A percentile compares a stretch with the other conserved stretches of the same genome.
phyloP scores from a whole-genome alignment of 2,888 invertebrate genomes.

The Noctua janthina region DNA sequence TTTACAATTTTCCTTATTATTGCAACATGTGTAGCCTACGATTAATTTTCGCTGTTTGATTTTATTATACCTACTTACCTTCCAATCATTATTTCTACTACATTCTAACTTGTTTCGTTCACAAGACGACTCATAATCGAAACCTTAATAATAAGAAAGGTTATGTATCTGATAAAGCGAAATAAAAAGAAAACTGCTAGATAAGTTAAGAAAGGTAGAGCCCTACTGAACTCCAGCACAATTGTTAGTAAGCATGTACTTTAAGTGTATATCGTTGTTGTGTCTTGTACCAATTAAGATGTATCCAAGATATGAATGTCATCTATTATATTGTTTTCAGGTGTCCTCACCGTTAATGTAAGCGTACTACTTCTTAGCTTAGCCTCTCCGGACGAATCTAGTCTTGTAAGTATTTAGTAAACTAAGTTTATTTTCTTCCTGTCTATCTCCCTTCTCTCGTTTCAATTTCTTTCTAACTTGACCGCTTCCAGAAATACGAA shows the following conservation, averaged over 20 bases:
- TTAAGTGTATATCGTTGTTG: constrained; percentile 73
- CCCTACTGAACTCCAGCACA: constrained; percentile 65
- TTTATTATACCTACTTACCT: constrained; percentile 49
- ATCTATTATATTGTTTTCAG: constrained; percentile 89
- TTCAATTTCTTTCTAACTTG: constrained; percentile 39
- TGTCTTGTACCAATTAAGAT: constrained; percentile 61
- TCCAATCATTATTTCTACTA: constrained; percentile 51
- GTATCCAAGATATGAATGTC: constrained; percentile 67
- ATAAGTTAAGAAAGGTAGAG: constrained; percentile 31
- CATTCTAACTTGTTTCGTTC: constrained; percentile 39
- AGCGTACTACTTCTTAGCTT: constrained; percentile 98
- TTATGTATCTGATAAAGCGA: background rate
- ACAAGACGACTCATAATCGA: constrained; percentile 28
- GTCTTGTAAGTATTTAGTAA: constrained; percentile 94
- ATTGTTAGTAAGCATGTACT: constrained; percentile 69
- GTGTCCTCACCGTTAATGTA: constrained; percentile 97
- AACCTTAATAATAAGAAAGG: constrained; percentile 27
- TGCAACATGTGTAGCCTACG: constrained; percentile 53
- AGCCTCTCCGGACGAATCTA: constrained; percentile 98
- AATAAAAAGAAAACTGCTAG: constrained; percentile 53
- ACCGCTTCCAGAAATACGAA: constrained; percentile 96
- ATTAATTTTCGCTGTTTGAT: constrained; percentile 56
- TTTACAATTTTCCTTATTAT: constrained; percentile 67
- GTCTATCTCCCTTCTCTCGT: constrained; percentile 21
- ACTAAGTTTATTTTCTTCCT: constrained; percentile 33